Percentiles rank a stretch among this genome's conserved stretches.
These are phyloP conservation scores for Dryas iulia DNA, from an alignment of 1,140 invertebrate species.

Conservation along the genomic window DNA sequence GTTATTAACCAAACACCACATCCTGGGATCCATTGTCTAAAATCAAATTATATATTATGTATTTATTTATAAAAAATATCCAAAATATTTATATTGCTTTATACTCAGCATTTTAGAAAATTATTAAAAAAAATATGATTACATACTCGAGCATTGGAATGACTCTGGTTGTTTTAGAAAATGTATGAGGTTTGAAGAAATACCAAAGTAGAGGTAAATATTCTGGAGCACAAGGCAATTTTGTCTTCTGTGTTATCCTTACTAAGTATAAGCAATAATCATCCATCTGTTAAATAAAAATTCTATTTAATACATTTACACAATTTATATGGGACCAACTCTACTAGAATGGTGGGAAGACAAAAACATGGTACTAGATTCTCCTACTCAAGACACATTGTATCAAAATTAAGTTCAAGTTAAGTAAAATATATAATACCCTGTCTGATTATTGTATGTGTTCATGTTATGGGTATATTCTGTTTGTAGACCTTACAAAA, in stretches of 20 bases:
- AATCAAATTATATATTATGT: constrained; percentile 20
- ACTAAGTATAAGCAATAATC: constrained; percentile 80
- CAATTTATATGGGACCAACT: too few relatives aligned
- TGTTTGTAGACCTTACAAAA: too few relatives aligned
- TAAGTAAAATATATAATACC: too few relatives aligned
- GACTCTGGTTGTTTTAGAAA: constrained; percentile 79
- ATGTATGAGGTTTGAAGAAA: constrained; percentile 82
- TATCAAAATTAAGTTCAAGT: too few relatives aligned
- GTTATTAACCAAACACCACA: constrained; percentile 83
- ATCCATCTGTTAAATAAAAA: constrained; percentile 63
- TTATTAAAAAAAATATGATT: background rate
- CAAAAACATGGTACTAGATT: too few relatives aligned
- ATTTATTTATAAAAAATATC: background rate
- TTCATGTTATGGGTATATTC: too few relatives aligned
- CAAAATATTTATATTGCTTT: background rate
- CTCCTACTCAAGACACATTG: too few relatives aligned
- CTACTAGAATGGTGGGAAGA: too few relatives aligned
- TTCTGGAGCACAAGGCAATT: constrained; percentile 73
- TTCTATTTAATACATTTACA: too few relatives aligned
- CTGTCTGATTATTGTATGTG: too few relatives aligned
- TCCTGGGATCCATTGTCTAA: constrained; percentile 82
- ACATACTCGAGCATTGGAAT: constrained; percentile 82
- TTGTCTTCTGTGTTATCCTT: constrained; percentile 78
- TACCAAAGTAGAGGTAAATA: constrained; percentile 81
- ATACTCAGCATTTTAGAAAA: constrained; percentile 7